Evolutionary conservation across 2,888 invertebrate species (phyloP), one percentile per base, ranked within the genome.

Genomic region (Harmothoe impar): DNA sequence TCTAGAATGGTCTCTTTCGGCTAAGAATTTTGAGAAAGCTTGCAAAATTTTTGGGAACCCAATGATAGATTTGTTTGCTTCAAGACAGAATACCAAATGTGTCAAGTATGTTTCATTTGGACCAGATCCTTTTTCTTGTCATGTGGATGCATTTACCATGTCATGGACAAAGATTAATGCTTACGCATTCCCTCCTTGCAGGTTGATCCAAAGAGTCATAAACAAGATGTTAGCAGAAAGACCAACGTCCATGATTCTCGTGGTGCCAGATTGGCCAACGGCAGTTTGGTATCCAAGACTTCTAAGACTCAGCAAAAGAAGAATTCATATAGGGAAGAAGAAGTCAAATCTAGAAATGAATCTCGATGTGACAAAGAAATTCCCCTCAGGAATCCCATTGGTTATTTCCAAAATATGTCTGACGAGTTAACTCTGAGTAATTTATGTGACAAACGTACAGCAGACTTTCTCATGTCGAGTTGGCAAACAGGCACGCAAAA

Each of bases 101-200:
- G 78, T 7, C 3, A 25, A 78, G 31, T 78, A 78, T 35, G 31
- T 29, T 78, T 33, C 33, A 33, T 78, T 3, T 3, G 7, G n/a
- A 29, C 78, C 78, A 5, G 78, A 29, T 78, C 78, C 78, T 29
- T 20, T 29, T 20, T 29, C 25, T 20, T 7, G 1, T 7, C 25
- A 35, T 35, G 35, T 78, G 31, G 78, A 78, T 25, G 78, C 78
- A 25, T 78, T 78, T 29, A 20, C 78, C 31, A 29, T 78, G 31
- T 33, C 31, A 78, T 78, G 78, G 31, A 17, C 17, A 33, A 25
- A 35, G 3, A 1, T 33, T n/a, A 78, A 35, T 29, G 31, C 35
- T 29, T 78, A 78, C n/a, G 31, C 35, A 17, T 78, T 78, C n/a
- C 78, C 78, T 7, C 78, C 78, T 78, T 78, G 31, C 78, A 78